Evolutionary conservation across 2,888 invertebrate species (phyloP), one percentile per base, ranked within the genome.

Genomic region (Oxystoma pomonae): DNA sequence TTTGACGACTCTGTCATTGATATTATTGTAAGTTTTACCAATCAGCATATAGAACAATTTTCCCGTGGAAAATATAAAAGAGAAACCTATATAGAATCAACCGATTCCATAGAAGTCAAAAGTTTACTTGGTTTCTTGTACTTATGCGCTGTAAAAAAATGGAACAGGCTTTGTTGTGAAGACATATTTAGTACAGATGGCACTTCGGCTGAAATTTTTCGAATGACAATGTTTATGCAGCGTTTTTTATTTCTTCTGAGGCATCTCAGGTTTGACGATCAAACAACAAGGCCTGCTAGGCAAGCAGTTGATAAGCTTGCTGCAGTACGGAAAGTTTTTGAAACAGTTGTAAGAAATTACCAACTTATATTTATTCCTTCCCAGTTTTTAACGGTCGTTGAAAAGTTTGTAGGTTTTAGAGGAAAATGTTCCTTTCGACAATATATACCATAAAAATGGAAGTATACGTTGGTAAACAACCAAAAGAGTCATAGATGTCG

Each of bases 321-420:
- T 18, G 56, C 61, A n/a, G 57, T 61, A 20, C 21, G 35, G 51
- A 55, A 20, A 12, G 51, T 64, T 52, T 64, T 66, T n/a, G 52
- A 64, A 35, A 35, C 3, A 35, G 35, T 12, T 35, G 35, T 35
- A 35, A 35, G 35, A 35, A 35, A 35, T 35, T 35, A 35, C 35
- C 35, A 35, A 35, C 35, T 35, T 35, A 3, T 35, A 35, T 35
- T 35, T 35, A 35, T 3, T 35, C 35, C 35, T 35, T 35, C 12
- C 35, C 35, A 35, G 35, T 35, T 35, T 35, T n/a, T n/a, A n/a
- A n/a, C n/a, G n/a, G n/a, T n/a, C n/a, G n/a, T n/a, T n/a, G n/a
- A n/a, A n/a, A n/a, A n/a, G n/a, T n/a, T n/a, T n/a, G n/a, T n/a
- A n/a, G n/a, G n/a, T n/a, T n/a, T n/a, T n/a, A n/a, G n/a, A n/a